Percentiles rank a stretch among this genome's conserved stretches.
Evolutionary conservation across 2,888 invertebrate species (phyloP).

Genomic region (Nomada ruficornis): DNA sequence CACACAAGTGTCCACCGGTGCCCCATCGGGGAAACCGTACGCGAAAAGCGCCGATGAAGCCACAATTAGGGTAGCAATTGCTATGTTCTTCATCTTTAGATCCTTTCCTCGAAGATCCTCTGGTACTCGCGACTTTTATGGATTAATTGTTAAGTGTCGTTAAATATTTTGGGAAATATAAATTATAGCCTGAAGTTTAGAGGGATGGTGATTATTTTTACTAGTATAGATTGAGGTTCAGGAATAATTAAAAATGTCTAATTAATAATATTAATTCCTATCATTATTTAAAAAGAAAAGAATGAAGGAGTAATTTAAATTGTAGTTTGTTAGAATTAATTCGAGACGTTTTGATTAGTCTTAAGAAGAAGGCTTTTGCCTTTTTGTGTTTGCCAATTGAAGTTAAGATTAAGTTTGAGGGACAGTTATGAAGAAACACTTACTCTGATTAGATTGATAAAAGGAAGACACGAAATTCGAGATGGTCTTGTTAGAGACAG

Average conservation of each 20-base stretch:
- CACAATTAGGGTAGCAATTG: constrained; percentile 50
- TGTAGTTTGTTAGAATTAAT: no score
- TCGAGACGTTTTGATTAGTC: no score
- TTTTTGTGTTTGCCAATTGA: no score
- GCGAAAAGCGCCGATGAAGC: constrained; percentile 71
- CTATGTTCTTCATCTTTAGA: constrained; percentile 28
- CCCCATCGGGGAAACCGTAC: constrained; percentile 90
- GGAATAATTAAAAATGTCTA: not conserved
- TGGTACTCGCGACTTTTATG: not conserved
- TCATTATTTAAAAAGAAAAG: no score
- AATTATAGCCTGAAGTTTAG: no score
- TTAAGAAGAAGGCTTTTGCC: no score
- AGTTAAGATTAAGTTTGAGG: not conserved
- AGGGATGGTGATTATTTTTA: no score
- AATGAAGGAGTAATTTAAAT: no score
- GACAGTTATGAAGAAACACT: constrained; percentile 8
- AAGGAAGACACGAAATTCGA: constrained; percentile 23
- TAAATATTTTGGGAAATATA: no score
- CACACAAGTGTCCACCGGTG: constrained; percentile 92
- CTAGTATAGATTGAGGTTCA: not conserved
- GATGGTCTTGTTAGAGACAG: constrained; percentile 33
- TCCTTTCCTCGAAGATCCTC: constrained; percentile 13
- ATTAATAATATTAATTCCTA: no score
- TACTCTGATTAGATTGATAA: constrained; percentile 27
- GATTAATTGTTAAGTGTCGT: no score